Evolutionary conservation across 2,888 invertebrate species (phyloP), one percentile per base, ranked within the genome.

Genomic region (Luffia ferchaultella): DNA sequence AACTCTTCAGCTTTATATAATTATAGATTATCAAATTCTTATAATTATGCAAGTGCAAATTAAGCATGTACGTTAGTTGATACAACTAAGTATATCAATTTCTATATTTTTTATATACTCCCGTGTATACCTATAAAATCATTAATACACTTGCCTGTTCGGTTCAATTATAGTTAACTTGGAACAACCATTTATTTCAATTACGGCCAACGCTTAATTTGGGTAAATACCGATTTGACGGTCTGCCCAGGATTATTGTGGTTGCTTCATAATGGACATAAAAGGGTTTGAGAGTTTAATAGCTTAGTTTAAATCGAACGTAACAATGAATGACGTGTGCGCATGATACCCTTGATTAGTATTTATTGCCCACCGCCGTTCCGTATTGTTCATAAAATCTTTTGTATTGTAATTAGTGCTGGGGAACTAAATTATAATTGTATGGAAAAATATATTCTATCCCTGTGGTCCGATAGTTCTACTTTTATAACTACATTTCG

Each of bases 161-260:
- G 58, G 62, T 68, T 69, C 77, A 79, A 80, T 83, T 82, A 71
- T 58, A 60, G 68, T 75, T 73, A 82, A 82, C 74, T 76, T 70
- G 71, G 65, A 76, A 78, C 73, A 71, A 63, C 78, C 79, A 82
- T 83, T 82, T 76, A 70, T 83, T 73, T 82, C 82, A 83, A 82
- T 83, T 80, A 76, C 68, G 65, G 60, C 56, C 65, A 60, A 62
- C 68, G 67, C 70, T 80, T 76, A 79, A 80, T 80, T 80, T 76
- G 67, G 74, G 72, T 74, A 76, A 78, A 80, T 76, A 78, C 72
- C 76, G 77, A 76, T 78, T 79, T 77, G 76, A 79, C 75, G 76
- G 76, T 59, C 63, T 50, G 65, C 62, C 63, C 61, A 67, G 63
- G 71, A 72, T 73, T 69, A 70, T 70, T 73, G 69, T 72, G 71